Base-by-base conservation (phyloP, 2,888 invertebrate species). In the Drosophila stalkeri region DNA sequence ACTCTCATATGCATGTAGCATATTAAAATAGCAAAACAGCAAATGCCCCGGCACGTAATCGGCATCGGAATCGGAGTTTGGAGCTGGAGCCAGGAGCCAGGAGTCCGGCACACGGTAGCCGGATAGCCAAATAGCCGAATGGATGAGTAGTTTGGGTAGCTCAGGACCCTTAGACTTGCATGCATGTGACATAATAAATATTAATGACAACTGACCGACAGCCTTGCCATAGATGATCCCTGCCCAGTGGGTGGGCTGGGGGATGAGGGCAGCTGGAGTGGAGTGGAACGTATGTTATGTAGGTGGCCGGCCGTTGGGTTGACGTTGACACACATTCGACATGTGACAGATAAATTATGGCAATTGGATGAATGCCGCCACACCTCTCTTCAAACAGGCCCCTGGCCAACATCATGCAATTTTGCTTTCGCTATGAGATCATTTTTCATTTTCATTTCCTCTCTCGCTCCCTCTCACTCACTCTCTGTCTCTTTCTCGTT, bases 141-240 rank as follows among this genome's bases (percentile, higher is more conserved):
- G 2, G 49, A 4, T 37, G 54, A 27, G 3, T 27, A 27, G 27
- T 27, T 27, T 27, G 27, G 43, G 55, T 14, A 63, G 46, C 27
- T n/a, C 66, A 39, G 75, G 59, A 60, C 78, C 71, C 70, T 80
- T 71, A 65, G 68, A 77, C 71, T 63, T 63, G 79, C 72, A 83
- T 86, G 86, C 80, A 81, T 86, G 81, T 86, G 87, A 86, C 89
- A 86, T 91, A 90, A 91, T 91, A 91, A 91, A 90, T 90, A 90
- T 90, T 90, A 90, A 90, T 91, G 90, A 85, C 90, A 80, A 83
- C 86, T 89, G 86, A 88, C 89, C 87, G 75, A 80, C 87, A 88
- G 81, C 81, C 79, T 67, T 71, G 75, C 74, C 80, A 80, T 77
- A 79, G 80, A 77, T 77, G 54, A 54, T 54, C 67, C 69, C 69